Evolutionary conservation across 1,140 invertebrate species (phyloP).

Genomic region (Phocides pigmalion): DNA sequence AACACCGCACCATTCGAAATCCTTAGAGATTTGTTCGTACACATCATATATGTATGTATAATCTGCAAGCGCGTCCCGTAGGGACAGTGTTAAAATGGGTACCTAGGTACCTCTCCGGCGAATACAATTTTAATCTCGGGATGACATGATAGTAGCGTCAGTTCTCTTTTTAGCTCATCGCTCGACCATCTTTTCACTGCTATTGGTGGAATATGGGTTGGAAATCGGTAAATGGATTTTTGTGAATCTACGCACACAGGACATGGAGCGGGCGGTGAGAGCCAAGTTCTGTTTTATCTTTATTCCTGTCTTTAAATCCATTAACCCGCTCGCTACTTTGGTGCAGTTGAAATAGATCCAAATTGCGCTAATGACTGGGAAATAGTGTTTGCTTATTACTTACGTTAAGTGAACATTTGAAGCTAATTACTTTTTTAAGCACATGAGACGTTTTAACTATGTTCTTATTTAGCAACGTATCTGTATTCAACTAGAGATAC

Average conservation of each 20-base stretch:
- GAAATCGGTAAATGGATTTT: constrained; percentile 1
- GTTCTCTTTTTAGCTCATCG: neutral
- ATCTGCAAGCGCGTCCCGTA: too few relatives aligned
- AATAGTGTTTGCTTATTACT: neutral
- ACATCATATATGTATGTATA: too few relatives aligned
- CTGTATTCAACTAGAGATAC: too few relatives aligned
- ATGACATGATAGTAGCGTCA: too few relatives aligned
- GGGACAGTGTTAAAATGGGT: too few relatives aligned
- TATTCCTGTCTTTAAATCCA: constrained; percentile 2
- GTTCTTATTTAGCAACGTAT: too few relatives aligned
- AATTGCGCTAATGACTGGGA: neutral
- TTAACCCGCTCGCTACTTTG: neutral
- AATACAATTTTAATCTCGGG: too few relatives aligned
- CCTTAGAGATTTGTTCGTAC: too few relatives aligned
- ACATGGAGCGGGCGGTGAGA: neutral
- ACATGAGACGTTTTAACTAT: too few relatives aligned
- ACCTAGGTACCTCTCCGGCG: too few relatives aligned
- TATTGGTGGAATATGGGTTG: neutral
- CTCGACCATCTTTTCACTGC: neutral
- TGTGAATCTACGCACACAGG: neutral
- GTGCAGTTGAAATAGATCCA: neutral
- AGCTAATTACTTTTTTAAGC: neutral
- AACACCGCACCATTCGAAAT: too few relatives aligned
- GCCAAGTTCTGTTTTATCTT: constrained; percentile 1
- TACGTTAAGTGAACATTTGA: neutral